Conservation (phyloP, 2,888 invertebrate species). For the Tribolium freemani region DNA sequence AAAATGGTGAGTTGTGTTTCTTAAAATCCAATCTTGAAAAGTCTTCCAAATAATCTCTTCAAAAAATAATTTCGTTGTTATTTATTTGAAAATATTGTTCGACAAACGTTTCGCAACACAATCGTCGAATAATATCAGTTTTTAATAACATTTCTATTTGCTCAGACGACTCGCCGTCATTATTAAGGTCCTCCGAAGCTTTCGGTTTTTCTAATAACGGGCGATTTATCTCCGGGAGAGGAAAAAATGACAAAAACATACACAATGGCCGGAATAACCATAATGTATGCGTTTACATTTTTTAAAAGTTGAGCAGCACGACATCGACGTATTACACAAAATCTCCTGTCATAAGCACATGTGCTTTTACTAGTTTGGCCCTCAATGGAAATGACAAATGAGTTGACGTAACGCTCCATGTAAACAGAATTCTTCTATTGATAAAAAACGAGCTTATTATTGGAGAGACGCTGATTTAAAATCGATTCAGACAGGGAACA, state of each 20-base stretch:
- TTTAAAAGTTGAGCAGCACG: constrained; percentile 38
- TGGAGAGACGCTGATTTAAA: constrained; percentile 17
- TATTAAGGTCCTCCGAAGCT: constrained; percentile 1
- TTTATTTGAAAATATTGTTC: constrained; percentile 24
- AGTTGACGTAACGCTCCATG: constrained; percentile 36
- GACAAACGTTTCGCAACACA: neutral
- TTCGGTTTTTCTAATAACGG: constrained; percentile 11
- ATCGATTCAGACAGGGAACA: neutral
- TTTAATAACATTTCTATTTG: constrained; percentile 20
- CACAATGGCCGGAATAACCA: constrained; percentile 30
- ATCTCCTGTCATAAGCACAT: constrained; percentile 41
- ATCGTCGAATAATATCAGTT: constrained; percentile 7
- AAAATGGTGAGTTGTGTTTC: no score
- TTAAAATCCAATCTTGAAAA: no score
- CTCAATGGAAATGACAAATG: constrained; percentile 37
- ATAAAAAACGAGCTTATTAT: constrained; percentile 13
- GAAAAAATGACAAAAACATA: constrained; percentile 22
- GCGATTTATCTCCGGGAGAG: constrained; percentile 18
- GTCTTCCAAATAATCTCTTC: no score
- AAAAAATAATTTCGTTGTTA: neutral
- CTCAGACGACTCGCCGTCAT: constrained; percentile 1
- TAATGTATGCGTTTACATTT: constrained; percentile 38
- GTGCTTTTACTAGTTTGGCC: constrained; percentile 36
- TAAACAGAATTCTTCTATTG: constrained; percentile 33
- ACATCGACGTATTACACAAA: constrained; percentile 38